Evolutionary conservation across 1,140 invertebrate species (phyloP), one percentile per base, ranked within the genome.

Genomic region (Steinernema feltiae): DNA sequence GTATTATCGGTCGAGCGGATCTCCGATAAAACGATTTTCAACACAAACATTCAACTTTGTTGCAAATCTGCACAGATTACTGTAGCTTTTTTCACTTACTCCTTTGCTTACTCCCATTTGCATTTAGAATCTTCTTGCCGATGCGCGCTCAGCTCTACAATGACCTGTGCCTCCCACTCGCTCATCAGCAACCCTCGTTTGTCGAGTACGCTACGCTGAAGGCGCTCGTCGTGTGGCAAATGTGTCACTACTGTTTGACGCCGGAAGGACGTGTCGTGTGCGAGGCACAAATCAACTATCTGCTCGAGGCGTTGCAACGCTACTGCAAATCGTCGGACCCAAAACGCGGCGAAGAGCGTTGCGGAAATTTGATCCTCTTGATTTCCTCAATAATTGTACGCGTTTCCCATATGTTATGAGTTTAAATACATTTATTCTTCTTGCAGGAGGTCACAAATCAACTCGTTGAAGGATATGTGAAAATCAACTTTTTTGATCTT

Each of bases 41-140:
- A n/a, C n/a, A n/a, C n/a, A n/a, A n/a, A n/a, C n/a, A n/a, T n/a
- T n/a, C n/a, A n/a, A n/a, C n/a, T n/a, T n/a, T n/a, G n/a, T n/a
- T n/a, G n/a, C n/a, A n/a, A n/a, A n/a, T n/a, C n/a, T n/a, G n/a
- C n/a, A n/a, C n/a, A n/a, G n/a, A n/a, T 41, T 41, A 41, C 35
- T 41, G 35, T 41, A 41, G 7, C 35, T 41, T 18, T 12, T 29
- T 46, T 32, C 32, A 27, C 29, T 53, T 32, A 27, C 3, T 63
- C 31, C 0, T 31, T 72, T 30, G 2, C 30, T 32, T 0, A 12
- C 0, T 21, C 24, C 21, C 21, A 46, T 29, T 21, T 74, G n/a
- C n/a, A n/a, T 74, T 69, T 29, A 77, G 76, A 69, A 31, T 73
- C 15, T 30, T 77, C 32, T 77, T 78, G 77, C 74, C 77, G 46